Evolutionary conservation across 1,140 invertebrate genomes (phyloP).

Genomic region (Dreissena rostriformis): DNA sequence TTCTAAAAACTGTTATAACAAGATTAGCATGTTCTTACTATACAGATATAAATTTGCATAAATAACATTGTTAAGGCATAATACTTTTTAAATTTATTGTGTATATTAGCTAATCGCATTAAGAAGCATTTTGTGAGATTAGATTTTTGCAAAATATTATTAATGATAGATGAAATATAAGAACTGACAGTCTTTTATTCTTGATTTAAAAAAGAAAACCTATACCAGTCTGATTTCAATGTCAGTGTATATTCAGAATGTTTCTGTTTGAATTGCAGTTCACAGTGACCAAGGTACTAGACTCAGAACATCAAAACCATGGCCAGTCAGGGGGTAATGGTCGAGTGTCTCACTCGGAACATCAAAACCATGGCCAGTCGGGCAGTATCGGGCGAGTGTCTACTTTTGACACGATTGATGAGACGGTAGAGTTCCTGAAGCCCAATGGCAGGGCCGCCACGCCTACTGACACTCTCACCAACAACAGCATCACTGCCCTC

Average conservation of each 20-base stretch:
- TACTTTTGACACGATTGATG: constrained; percentile 57
- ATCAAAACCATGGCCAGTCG: constrained; percentile 10
- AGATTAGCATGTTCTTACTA: no score
- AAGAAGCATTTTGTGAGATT: no score
- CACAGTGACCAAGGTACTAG: constrained; percentile 74
- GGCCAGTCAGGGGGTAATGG: background rate
- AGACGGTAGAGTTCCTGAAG: constrained; percentile 52
- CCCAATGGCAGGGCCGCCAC: constrained; percentile 44
- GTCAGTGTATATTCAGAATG: background rate
- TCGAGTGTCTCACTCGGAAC: constrained; percentile 38
- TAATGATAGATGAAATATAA: no score
- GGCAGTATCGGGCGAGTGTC: constrained; percentile 31
- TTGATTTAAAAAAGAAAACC: no score
- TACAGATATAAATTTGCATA: no score
- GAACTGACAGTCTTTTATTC: no score
- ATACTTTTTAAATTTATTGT: no score
- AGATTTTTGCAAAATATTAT: no score
- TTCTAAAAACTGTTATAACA: no score
- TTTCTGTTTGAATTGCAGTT: constrained; percentile 68
- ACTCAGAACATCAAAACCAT: constrained; percentile 48
- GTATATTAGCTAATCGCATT: no score
- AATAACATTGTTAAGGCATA: no score
- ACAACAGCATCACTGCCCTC: constrained; percentile 74
- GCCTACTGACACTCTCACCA: constrained; percentile 69
- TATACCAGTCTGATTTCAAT: background rate